Conservation (phyloP, 2,888 invertebrate genomes). For the Drosophila mulleri region DNA sequence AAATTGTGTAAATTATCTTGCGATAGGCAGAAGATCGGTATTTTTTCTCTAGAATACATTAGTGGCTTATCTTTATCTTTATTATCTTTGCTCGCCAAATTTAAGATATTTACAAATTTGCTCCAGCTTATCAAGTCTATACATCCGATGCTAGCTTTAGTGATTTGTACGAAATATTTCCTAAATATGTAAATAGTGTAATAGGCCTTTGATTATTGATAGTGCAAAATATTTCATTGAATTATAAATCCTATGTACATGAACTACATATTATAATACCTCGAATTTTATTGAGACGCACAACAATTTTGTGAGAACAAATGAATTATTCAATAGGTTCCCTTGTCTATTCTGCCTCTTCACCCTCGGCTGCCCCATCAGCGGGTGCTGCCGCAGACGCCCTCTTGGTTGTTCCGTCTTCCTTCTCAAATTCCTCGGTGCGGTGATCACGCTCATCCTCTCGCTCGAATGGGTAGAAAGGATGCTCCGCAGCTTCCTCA, state of each 20-base stretch:
- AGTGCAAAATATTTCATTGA: neutral
- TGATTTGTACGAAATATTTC: too few relatives aligned
- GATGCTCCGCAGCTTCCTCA: conserved; percentile 49
- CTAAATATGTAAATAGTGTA: too few relatives aligned
- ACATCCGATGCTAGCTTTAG: too few relatives aligned
- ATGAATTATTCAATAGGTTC: too few relatives aligned
- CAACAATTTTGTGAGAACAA: neutral
- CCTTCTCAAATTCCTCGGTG: conserved; percentile 18
- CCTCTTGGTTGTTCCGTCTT: neutral
- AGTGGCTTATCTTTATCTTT: conserved; percentile 20
- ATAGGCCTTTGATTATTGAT: neutral
- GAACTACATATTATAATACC: too few relatives aligned
- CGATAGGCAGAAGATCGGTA: neutral
- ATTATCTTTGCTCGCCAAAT: conserved; percentile 24
- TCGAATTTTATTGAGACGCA: neutral
- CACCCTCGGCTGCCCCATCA: conserved; percentile 8
- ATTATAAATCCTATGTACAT: neutral
- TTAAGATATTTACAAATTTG: neutral
- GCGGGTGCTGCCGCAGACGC: neutral
- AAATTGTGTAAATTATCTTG: conserved; percentile 21
- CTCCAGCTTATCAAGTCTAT: too few relatives aligned
- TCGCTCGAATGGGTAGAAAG: conserved; percentile 69
- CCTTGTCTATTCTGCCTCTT: conserved; percentile 9
- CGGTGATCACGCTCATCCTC: conserved; percentile 31
- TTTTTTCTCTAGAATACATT: conserved; percentile 5